phyloP scores from a whole-genome alignment of 2,797 vertebrate genomes.

The Tinamus major region DNA sequence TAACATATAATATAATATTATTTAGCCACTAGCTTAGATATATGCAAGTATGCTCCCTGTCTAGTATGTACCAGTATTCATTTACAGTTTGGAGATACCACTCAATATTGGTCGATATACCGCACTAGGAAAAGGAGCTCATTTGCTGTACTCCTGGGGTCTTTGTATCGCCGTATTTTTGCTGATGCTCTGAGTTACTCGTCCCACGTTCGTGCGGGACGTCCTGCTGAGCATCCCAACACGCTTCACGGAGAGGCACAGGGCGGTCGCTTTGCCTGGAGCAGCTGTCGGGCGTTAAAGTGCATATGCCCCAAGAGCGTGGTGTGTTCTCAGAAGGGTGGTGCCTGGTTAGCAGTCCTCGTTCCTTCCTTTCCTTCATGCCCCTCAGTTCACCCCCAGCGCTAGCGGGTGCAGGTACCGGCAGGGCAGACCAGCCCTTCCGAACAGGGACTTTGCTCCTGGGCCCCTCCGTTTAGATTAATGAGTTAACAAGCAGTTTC shows the following conservation, averaged over 20 bases:
- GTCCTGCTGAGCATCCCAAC: neutral
- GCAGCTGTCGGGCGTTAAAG: neutral
- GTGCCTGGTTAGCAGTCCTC: neutral
- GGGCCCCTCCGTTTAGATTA: slow-evolving; percentile 3
- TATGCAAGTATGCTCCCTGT: neutral
- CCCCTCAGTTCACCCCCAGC: neutral
- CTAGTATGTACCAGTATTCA: neutral
- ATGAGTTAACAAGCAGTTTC: slow-evolving; percentile 2
- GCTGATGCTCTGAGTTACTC: neutral
- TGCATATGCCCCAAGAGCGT: neutral
- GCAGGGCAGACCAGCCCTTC: neutral
- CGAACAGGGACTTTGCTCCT: neutral
- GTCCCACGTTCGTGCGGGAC: neutral
- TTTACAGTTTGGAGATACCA: neutral
- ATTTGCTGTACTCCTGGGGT: neutral
- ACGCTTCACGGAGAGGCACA: neutral
- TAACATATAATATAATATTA: neutral
- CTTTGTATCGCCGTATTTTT: neutral
- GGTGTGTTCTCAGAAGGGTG: neutral
- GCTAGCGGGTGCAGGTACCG: neutral
- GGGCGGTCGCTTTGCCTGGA: neutral
- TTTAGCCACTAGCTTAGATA: neutral
- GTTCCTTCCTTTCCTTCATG: neutral
- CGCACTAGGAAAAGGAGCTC: neutral
- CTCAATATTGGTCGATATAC: neutral